Evolutionary conservation across 1,140 invertebrate species (phyloP), one percentile per base, ranked within the genome.

Genomic region (Ostrea edulis): DNA sequence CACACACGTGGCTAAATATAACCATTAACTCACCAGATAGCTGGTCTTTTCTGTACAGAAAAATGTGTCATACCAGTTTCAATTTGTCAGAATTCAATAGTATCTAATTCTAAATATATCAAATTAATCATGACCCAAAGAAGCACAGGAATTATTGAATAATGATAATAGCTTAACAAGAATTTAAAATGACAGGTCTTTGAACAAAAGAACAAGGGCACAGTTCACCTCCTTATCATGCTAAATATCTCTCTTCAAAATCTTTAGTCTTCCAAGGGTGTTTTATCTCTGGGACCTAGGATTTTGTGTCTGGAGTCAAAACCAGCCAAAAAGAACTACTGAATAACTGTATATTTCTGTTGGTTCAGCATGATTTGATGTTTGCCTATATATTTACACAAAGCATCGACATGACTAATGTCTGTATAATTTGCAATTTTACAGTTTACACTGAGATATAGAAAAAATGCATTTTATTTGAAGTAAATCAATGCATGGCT

Each of bases 291-390:
- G 68, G 68, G 25, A 77, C 68, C 68, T 35, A 25, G 14, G 68
- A 14, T 14, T 77, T 77, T 77, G 55, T 77, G 68, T 77, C 25
- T 22, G 68, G 29, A 25, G 68, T 77, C 68, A 77, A 17, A 77
- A 22, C 68, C 25, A 77, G 35, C 68, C 68, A 77, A 77, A 77
- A 77, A 77, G 68, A 77, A 77, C 68, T 77, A 77, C 68, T 77
- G 68, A 77, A 77, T 77, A 25, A 29, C 22, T 11, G 12, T 71
- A 58, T 12, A 35, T 12, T 77, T 29, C 22, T 77, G 68, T 77
- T 25, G 12, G 68, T 77, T 77, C 68, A 77, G 68, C 29, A 29
- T 14, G 68, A 77, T 77, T 77, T 25, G 29, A 77, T 25, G 9
- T 35, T n/a, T 17, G n/a, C 22, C 58, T 0, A 20, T 14, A n/a